Evolutionary conservation across 30 jellyfish, hydroid and myxozoan species (phyloP).

Genomic region (Aurelia coerulea): DNA sequence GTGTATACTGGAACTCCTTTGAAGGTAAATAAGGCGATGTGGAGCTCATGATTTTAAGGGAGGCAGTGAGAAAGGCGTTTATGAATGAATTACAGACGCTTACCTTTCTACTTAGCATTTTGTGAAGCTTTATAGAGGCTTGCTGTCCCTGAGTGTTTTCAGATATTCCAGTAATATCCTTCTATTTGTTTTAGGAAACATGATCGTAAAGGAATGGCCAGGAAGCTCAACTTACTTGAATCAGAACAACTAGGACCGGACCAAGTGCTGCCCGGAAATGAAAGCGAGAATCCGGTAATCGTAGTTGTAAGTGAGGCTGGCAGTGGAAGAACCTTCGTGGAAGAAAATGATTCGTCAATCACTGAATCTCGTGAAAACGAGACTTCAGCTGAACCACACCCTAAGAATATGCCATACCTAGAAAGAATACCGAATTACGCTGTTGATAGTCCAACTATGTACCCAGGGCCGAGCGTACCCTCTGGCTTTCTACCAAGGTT

Average conservation of each 20-base stretch:
- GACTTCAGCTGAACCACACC: background rate
- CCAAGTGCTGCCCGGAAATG: conserved; percentile 3
- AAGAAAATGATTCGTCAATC: too few relatives aligned
- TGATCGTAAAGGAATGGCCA: conserved; percentile 78
- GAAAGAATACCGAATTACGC: conserved; percentile 50
- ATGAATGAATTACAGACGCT: too few relatives aligned
- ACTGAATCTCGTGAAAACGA: conserved; percentile 25
- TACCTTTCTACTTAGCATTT: too few relatives aligned
- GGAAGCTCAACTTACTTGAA: conserved; percentile 58
- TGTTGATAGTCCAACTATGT: conserved; percentile 21
- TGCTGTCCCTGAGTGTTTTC: too few relatives aligned
- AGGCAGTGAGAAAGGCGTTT: too few relatives aligned
- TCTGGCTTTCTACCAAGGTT: conserved; percentile 20
- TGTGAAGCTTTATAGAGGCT: too few relatives aligned
- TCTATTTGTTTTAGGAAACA: conserved; percentile 56
- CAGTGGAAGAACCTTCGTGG: too few relatives aligned
- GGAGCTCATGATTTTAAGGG: too few relatives aligned
- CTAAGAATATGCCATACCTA: conserved; percentile 50
- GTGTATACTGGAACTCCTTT: too few relatives aligned
- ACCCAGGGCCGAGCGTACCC: conserved; percentile 22
- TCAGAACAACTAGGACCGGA: background rate
- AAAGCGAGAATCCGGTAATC: conserved; percentile 28
- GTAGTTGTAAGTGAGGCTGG: conserved; percentile 20
- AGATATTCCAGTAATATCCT: too few relatives aligned
- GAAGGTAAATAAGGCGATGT: too few relatives aligned